A percentile compares a stretch with the other conserved stretches of the same genome.
Evolutionary conservation across 1,140 invertebrate species (phyloP).

Genomic region (Drosophila sechellia): DNA sequence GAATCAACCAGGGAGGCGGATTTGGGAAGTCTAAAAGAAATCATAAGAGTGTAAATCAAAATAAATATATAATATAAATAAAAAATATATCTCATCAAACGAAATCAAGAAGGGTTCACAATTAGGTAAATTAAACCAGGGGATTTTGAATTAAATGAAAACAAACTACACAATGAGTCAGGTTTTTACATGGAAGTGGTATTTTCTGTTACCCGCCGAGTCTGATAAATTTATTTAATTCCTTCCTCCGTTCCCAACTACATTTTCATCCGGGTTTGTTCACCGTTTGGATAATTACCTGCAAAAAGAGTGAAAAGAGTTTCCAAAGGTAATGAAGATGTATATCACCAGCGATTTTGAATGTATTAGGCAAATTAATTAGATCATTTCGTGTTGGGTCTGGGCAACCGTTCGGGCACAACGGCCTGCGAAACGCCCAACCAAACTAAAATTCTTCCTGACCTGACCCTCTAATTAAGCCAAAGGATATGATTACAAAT

Average conservation of each 20-base stretch:
- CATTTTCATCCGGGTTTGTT: conserved; percentile 11
- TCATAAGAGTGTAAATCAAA: conserved; percentile 24
- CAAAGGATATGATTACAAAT: conserved; percentile 45
- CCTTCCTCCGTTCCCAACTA: background rate
- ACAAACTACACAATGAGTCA: background rate
- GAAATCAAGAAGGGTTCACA: background rate
- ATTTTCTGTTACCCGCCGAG: conserved; percentile 11
- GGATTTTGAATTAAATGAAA: background rate
- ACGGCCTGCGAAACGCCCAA: conserved; percentile 31
- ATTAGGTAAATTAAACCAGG: conserved; percentile 2
- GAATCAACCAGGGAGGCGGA: conserved; percentile 74
- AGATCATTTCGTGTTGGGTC: conserved; percentile 43
- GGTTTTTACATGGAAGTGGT: background rate
- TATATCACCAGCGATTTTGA: conserved; percentile 47
- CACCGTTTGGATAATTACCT: conserved; percentile 61
- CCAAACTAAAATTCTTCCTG: conserved; percentile 31
- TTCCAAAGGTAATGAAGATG: conserved; percentile 67
- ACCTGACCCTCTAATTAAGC: conserved; percentile 45
- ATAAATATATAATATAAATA: conserved; percentile 26
- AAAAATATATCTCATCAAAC: conserved; percentile 18
- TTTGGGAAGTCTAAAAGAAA: conserved; percentile 60
- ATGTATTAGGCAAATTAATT: conserved; percentile 71
- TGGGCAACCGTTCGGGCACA: background rate
- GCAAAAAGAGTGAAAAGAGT: conserved; percentile 59
- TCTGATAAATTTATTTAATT: conserved; percentile 36